Percentiles rank a stretch among this genome's conserved stretches.
These are phyloP conservation scores for Arctopsyche grandis DNA, from an alignment of 1,140 invertebrate genomes.

Conservation along the genomic window DNA sequence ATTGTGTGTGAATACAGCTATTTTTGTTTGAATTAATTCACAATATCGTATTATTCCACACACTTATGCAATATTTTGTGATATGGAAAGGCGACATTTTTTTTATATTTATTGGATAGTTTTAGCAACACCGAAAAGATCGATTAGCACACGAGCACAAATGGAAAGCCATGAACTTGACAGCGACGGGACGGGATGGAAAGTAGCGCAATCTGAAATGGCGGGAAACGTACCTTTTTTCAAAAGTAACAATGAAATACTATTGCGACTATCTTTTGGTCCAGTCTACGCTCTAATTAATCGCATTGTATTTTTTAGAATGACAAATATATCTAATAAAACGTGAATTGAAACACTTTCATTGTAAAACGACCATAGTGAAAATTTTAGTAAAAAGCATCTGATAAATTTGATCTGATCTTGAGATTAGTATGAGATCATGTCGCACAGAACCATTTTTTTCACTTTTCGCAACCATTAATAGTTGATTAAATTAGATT, in stretches of 20 bases:
- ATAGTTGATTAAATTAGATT: no score
- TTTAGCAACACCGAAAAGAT: background rate
- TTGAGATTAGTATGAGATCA: no score
- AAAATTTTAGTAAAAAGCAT: no score
- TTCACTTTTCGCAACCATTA: no score
- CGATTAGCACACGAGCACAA: background rate
- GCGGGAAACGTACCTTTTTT: slow-evolving; percentile 13
- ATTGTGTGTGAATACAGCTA: no score
- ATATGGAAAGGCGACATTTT: no score
- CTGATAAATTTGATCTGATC: no score
- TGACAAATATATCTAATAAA: background rate
- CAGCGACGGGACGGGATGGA: slow-evolving; percentile 20
- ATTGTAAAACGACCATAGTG: no score
- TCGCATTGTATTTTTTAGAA: background rate
- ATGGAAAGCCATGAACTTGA: slow-evolving; percentile 42
- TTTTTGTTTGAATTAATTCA: no score
- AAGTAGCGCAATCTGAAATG: slow-evolving; percentile 23
- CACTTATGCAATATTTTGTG: no score
- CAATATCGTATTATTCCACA: no score
- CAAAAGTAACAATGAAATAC: background rate
- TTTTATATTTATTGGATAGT: background rate
- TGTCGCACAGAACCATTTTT: no score
- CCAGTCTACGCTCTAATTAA: slow-evolving; percentile 12
- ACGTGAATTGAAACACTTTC: background rate
- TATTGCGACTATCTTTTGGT: background rate